Percentiles rank a stretch among this genome's conserved stretches.
These are phyloP conservation scores for Alauda arvensis DNA, from an alignment of 2,797 vertebrate species.

Conservation along the genomic window DNA sequence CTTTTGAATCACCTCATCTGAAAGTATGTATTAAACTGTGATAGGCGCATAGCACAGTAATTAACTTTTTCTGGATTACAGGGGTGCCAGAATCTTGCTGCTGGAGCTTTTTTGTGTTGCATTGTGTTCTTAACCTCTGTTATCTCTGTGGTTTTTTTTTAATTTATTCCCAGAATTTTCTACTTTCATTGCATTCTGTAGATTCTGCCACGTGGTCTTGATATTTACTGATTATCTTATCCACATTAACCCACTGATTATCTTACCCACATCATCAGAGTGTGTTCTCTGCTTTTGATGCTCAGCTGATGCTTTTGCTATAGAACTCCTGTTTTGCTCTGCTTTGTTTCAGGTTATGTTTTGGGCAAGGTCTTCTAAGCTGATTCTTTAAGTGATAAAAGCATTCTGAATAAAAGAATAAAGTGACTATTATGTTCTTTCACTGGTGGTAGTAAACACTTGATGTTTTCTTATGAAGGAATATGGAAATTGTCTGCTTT, in stretches of 20 bases:
- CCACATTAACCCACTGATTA: not conserved
- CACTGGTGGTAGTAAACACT: not conserved
- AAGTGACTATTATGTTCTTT: not conserved
- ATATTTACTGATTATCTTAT: not conserved
- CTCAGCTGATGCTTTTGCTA: not conserved
- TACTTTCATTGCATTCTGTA: not conserved
- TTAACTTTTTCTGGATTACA: not conserved
- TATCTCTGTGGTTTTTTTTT: not conserved
- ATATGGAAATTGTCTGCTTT: not conserved
- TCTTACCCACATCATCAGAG: not conserved
- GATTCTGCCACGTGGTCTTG: rapidly evolving
- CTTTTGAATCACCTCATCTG: not conserved
- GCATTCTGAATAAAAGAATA: not conserved
- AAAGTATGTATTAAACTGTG: not conserved
- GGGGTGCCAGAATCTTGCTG: not conserved
- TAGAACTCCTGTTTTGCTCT: not conserved
- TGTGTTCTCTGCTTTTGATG: not conserved
- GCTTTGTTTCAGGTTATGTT: not conserved
- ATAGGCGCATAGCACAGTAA: not conserved
- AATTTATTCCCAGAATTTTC: not conserved
- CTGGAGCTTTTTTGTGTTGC: not conserved
- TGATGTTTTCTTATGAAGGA: not conserved
- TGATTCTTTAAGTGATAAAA: not conserved
- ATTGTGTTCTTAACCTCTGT: not conserved
- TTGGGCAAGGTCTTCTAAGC: not conserved